Conservation (phyloP, 2,888 invertebrate species). For the Xanthorhoe spadicearia region DNA sequence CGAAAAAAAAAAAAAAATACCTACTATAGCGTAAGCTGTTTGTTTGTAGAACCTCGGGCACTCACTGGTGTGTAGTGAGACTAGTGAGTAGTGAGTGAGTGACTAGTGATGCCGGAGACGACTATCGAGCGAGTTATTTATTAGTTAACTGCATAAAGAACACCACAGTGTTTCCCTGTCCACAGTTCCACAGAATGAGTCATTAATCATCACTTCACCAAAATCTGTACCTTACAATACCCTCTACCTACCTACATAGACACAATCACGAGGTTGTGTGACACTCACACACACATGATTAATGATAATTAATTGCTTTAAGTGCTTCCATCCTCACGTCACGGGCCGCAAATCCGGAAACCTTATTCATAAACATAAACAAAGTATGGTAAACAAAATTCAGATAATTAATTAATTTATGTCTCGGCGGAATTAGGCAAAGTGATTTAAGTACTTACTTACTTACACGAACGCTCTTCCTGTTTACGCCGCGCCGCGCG, state of each 20-base stretch:
- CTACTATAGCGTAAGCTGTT: too few relatives aligned
- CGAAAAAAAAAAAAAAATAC: too few relatives aligned
- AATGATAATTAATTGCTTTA: neutral
- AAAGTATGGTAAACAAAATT: slow-evolving; percentile 7
- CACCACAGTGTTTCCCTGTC: too few relatives aligned
- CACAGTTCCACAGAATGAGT: neutral
- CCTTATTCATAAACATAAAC: slow-evolving; percentile 23
- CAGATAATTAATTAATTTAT: slow-evolving; percentile 13
- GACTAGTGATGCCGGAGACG: too few relatives aligned
- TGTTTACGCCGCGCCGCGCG: slow-evolving; percentile 30
- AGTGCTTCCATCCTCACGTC: neutral
- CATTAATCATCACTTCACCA: neutral
- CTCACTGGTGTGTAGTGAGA: too few relatives aligned
- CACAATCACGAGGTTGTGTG: neutral
- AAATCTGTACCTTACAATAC: neutral
- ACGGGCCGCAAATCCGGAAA: slow-evolving; percentile 24
- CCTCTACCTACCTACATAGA: neutral
- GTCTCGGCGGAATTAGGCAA: slow-evolving; percentile 30
- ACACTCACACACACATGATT: neutral
- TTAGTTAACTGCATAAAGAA: too few relatives aligned
- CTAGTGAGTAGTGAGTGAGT: too few relatives aligned
- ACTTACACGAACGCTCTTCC: slow-evolving; percentile 33
- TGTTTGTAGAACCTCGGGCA: too few relatives aligned
- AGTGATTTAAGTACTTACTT: slow-evolving; percentile 25
- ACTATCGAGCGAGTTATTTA: too few relatives aligned